Percentiles rank a stretch among this genome's conserved stretches.
Conservation (phyloP, 2,797 vertebrate species). For the Crypturellus tataupa region DNA sequence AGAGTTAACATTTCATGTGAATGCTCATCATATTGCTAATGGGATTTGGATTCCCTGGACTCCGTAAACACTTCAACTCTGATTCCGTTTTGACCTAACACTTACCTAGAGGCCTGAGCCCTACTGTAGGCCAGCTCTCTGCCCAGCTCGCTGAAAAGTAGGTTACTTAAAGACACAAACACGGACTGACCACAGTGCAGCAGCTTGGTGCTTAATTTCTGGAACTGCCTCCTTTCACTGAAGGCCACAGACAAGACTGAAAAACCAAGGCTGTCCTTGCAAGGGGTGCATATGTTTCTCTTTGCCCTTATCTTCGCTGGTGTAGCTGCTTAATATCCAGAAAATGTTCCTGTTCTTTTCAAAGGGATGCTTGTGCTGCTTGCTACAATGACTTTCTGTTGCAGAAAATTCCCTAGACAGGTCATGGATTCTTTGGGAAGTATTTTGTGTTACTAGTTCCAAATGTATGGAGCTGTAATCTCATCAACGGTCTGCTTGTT, state of each 20-base stretch:
- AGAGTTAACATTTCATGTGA: not conserved
- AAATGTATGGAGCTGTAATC: slow-evolving; percentile 1
- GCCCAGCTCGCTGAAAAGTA: not conserved
- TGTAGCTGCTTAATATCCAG: not conserved
- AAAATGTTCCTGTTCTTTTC: not conserved
- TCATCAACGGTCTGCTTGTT: not conserved
- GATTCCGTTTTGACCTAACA: not conserved
- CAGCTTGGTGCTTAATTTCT: not conserved
- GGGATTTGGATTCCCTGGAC: not conserved
- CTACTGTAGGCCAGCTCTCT: not conserved
- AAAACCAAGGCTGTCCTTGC: slow-evolving; percentile 3
- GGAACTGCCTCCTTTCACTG: not conserved
- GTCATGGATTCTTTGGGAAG: not conserved
- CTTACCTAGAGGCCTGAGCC: not conserved
- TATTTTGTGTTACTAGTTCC: not conserved
- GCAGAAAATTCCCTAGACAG: not conserved
- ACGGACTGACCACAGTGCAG: not conserved
- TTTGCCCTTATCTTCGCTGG: not conserved
- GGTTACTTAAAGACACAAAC: not conserved
- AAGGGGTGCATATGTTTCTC: not conserved
- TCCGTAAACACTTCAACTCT: not conserved
- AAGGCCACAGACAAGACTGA: not conserved
- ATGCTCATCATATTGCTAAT: not conserved
- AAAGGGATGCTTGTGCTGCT: not conserved
- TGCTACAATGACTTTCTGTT: not conserved